Evolutionary conservation across 2,113 vertebrate genomes (phyloP).

Genomic region (Planiliza haematocheilus): DNA sequence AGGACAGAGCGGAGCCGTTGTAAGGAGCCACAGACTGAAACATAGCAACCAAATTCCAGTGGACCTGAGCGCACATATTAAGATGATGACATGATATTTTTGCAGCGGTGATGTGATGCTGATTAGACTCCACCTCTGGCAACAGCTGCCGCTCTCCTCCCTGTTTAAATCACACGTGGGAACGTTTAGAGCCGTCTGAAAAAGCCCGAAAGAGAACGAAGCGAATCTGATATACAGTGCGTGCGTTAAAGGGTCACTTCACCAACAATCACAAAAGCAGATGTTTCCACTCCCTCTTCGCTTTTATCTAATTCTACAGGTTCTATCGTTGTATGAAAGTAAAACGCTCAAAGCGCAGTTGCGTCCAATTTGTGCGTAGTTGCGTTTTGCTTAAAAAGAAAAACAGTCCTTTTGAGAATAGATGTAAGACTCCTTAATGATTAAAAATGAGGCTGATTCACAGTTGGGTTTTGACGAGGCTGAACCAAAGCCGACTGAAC

Average conservation of each 20-base stretch:
- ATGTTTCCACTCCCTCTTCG: neutral
- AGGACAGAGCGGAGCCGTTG: slow-evolving; percentile 10
- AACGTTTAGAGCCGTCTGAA: slow-evolving; percentile 12
- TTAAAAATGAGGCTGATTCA: too few species aligned
- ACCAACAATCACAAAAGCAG: neutral
- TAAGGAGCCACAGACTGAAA: slow-evolving; percentile 2
- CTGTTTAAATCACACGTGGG: slow-evolving; percentile 4
- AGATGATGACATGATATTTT: slow-evolving; percentile 17
- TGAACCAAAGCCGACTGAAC: too few species aligned
- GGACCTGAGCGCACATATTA: slow-evolving; percentile 1
- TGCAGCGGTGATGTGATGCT: slow-evolving; percentile 9
- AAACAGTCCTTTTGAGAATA: too few species aligned
- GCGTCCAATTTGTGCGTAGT: too few species aligned
- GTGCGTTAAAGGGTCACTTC: neutral
- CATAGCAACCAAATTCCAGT: neutral
- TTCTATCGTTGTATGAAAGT: too few species aligned
- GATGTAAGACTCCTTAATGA: too few species aligned
- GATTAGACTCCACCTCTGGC: slow-evolving; percentile 36
- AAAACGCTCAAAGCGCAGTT: too few species aligned
- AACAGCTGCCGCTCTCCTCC: slow-evolving; percentile 24
- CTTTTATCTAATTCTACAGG: too few species aligned
- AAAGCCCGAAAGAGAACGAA: neutral
- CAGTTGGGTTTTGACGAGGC: too few species aligned
- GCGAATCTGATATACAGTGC: too few species aligned
- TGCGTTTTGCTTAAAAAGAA: too few species aligned